phyloP scores from a whole-genome alignment of 2,113 vertebrate genomes.

The Azemiops feae region DNA sequence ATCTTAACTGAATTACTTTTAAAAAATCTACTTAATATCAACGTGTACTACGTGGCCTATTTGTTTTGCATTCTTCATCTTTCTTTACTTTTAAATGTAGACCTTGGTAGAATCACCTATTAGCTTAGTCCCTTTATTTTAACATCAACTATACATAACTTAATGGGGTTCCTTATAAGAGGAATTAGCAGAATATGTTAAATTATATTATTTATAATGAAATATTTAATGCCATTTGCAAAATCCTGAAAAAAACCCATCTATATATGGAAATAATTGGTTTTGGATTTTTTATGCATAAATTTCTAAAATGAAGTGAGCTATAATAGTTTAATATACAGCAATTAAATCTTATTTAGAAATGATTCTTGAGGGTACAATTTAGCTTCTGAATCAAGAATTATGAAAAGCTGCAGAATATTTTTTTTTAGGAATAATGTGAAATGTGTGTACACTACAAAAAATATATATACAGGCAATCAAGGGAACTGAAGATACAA shows the following conservation, averaged over 20 bases:
- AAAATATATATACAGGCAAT: conserved; percentile 1
- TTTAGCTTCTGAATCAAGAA: neutral
- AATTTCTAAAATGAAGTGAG: neutral
- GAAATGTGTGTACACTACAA: neutral
- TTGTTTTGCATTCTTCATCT: neutral
- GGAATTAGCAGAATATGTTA: neutral
- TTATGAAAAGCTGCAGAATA: neutral
- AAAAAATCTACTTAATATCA: neutral
- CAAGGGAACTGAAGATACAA: neutral
- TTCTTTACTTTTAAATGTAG: neutral
- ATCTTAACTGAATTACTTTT: neutral
- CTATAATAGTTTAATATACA: neutral
- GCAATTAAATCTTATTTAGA: neutral
- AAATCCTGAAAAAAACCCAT: neutral
- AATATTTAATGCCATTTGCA: neutral
- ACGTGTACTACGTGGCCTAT: neutral
- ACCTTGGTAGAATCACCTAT: neutral
- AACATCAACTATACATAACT: neutral
- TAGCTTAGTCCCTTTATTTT: neutral
- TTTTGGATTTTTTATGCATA: neutral
- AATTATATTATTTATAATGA: neutral
- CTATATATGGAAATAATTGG: neutral
- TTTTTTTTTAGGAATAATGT: neutral
- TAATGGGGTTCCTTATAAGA: neutral
- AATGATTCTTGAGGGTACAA: neutral